These are phyloP conservation scores for Diachasma alloeum DNA, from an alignment of 1,140 invertebrate genomes.

Conservation along the genomic window DNA sequence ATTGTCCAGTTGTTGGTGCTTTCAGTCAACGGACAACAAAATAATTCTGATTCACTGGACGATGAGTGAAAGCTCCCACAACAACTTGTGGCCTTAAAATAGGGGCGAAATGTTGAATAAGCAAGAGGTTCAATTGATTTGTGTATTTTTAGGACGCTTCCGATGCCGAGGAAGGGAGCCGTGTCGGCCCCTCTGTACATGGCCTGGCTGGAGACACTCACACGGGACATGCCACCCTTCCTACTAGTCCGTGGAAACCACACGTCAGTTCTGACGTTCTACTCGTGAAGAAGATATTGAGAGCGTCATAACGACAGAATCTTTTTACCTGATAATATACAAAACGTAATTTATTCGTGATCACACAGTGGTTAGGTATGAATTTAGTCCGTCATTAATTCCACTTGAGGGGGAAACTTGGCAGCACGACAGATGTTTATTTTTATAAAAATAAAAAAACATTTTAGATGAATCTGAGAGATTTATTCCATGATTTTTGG, in stretches of 20 bases:
- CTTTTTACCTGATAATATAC: neutral
- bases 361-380: neutral
- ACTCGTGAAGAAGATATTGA: slow-evolving; percentile 74
- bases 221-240: slow-evolving; percentile 87
- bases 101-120: too few species aligned
- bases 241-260: slow-evolving; percentile 95
- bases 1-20: slow-evolving; percentile 16
- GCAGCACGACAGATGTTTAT: neutral
- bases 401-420: neutral
- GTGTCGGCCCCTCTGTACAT: slow-evolving; percentile 91
- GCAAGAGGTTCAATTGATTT: neutral
- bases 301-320: neutral
- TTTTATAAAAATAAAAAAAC: neutral
- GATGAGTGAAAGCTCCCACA: too few species aligned
- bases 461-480: neutral
- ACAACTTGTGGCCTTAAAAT: too few species aligned
- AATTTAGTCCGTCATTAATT: neutral
- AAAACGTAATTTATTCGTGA: neutral
- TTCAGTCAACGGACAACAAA: neutral
- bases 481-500: too few species aligned
- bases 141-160: slow-evolving; percentile 76
- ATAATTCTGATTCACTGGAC: too few species aligned
- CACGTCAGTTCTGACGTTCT: slow-evolving; percentile 95
- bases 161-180: slow-evolving; percentile 89
- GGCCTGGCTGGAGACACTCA: slow-evolving; percentile 94